Evolutionary conservation across 2,113 vertebrate species (phyloP), one percentile per base, ranked within the genome.

Genomic region (Vidua macroura): DNA sequence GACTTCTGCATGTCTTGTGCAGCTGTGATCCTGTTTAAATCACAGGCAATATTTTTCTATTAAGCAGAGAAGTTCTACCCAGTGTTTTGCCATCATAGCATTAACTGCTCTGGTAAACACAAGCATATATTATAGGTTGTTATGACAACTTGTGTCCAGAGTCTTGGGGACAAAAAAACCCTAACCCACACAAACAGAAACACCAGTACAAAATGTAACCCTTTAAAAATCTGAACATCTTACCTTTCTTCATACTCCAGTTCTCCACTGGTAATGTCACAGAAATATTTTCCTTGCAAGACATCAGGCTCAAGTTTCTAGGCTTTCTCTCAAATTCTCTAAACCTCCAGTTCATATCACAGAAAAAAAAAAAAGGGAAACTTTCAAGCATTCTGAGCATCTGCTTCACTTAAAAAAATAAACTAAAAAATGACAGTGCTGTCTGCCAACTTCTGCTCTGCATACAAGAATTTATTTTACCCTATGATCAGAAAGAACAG

Each of bases 81-180:
- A 48, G 48, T n/a, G 44, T 78, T 94, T 81, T 81, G n/a, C 69
- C 60, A 72, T 31, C 21, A 39, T 1, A 81, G 60, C 39, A 83
- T 28, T 82, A 96, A 91, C 30, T 76, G 46, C 35, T 79, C 56
- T 52, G 53, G 77, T 79, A 93, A 96, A 95, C 66, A 72, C 48
- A 48, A 81, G 52, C 37, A 72, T 77, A 4, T 63, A 88, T 88
- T 60, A 89, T 31, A 66, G 25, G 31, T 16, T 91, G 70, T 95
- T 87, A 56, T 55, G 89, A 92, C 76, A 95, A 77, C 48, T 67
- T 56, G 33, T 52, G 30, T 39, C 18, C 39, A 88, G 18, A 39
- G 8, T 55, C 51, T 58, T 39, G 37, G 17, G 11, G 5, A 13
- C 9, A 15, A 37, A 44, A 22, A 43, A 22, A 23, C 0, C 11